Evolutionary conservation across 2,797 vertebrate genomes (phyloP).

Genomic region (Phataginus tricuspis): DNA sequence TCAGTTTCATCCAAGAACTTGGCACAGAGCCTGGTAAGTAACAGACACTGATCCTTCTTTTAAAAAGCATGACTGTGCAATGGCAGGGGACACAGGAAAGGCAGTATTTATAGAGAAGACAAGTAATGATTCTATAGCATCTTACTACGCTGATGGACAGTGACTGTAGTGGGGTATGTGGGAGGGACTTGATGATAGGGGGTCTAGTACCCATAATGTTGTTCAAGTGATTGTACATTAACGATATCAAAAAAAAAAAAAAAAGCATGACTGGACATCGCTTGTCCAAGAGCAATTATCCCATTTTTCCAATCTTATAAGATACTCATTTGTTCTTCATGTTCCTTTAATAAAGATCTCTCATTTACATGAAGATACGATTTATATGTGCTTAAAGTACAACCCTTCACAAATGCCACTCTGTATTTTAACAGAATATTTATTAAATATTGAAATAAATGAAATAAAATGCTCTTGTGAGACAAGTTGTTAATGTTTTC

Average conservation of each 20-base stretch:
- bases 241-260: background rate
- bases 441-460: background rate
- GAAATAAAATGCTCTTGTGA: constrained; percentile 31
- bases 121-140: no score
- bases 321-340: background rate
- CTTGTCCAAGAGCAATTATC: background rate
- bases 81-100: no score
- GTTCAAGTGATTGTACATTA: no score
- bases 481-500: background rate
- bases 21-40: background rate
- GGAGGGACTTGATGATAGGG: no score
- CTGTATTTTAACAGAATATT: background rate
- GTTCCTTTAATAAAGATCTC: background rate
- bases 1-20: background rate
- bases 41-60: background rate
- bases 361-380: background rate
- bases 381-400: background rate
- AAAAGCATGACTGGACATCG: background rate
- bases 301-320: background rate
- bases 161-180: no score
- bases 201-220: no score
- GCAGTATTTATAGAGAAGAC: no score
- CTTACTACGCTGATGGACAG: no score
- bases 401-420: background rate
- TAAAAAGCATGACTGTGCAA: background rate